Evolutionary conservation across 35 echinoderm and acorn worm genomes (phyloP).

Genomic region (Anneissia japonica): DNA sequence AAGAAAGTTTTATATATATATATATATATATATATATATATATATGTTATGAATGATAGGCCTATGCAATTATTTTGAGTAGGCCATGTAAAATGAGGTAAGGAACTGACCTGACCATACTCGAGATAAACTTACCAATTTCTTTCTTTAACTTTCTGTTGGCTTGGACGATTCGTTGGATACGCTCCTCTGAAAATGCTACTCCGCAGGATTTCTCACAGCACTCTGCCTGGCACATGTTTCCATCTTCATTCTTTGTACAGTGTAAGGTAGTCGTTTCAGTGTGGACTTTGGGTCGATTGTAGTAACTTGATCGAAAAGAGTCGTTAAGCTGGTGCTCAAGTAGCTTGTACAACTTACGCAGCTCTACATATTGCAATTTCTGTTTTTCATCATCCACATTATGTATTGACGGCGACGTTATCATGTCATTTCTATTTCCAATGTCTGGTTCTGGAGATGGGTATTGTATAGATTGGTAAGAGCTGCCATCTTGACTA

Average conservation of each 20-base stretch:
- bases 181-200: not conserved
- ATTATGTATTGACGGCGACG: not conserved
- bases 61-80: too few species aligned
- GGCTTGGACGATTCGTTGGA: not conserved
- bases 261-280: not conserved
- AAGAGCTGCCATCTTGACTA: not conserved
- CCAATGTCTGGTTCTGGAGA: not conserved
- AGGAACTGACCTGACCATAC: not conserved
- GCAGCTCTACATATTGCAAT: not conserved
- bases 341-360: not conserved
- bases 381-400: not conserved
- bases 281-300: not conserved
- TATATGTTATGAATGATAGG: too few species aligned
- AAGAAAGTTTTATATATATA: too few species aligned
- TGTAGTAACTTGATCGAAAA: not conserved
- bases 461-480: not conserved
- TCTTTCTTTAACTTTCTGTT: not conserved
- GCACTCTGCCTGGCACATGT: not conserved
- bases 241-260: not conserved
- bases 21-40: too few species aligned
- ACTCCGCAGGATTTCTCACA: not conserved
- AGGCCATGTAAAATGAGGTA: not conserved
- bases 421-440: not conserved
- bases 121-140: not conserved
- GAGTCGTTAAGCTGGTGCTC: not conserved